phyloP scores from a whole-genome alignment of 2,113 vertebrate species.

The Ascaphus truei region DNA sequence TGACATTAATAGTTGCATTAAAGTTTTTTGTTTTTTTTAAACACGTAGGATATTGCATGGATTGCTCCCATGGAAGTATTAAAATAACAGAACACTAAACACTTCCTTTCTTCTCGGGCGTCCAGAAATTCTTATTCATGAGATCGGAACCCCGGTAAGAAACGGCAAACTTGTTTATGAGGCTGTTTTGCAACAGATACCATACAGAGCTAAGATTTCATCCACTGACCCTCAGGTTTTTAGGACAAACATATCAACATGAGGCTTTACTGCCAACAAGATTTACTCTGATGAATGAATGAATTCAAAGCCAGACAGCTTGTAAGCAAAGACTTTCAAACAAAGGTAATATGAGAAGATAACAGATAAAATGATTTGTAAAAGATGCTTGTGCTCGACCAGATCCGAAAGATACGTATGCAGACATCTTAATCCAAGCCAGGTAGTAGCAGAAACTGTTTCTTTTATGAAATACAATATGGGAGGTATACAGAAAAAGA shows the following conservation, averaged over 20 bases:
- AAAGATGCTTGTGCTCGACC: slow-evolving; percentile 17
- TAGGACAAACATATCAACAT: slow-evolving; percentile 35
- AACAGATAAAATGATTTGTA: slow-evolving; percentile 41
- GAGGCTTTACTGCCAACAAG: slow-evolving; percentile 19
- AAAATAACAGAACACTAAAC: too few relatives aligned
- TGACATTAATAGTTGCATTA: too few relatives aligned
- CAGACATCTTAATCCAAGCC: slow-evolving; percentile 23
- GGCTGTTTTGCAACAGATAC: slow-evolving; percentile 13
- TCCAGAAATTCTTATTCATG: background rate
- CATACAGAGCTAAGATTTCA: slow-evolving; percentile 4
- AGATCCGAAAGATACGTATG: background rate
- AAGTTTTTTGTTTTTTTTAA: too few relatives aligned
- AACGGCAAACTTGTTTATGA: slow-evolving; percentile 4
- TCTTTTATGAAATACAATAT: slow-evolving; percentile 27
- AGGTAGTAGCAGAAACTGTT: background rate
- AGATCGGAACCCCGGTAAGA: background rate
- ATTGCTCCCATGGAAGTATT: too few relatives aligned
- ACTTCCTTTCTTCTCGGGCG: background rate
- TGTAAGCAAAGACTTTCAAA: slow-evolving; percentile 35
- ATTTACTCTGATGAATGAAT: slow-evolving; percentile 45
- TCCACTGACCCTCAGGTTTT: slow-evolving; percentile 43
- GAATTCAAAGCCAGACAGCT: slow-evolving; percentile 40
- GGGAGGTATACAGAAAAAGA: slow-evolving; percentile 36
- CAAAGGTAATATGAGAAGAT: slow-evolving; percentile 41
- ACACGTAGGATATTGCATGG: too few relatives aligned